phyloP scores from a whole-genome alignment of 2,888 invertebrate genomes.

The Dione juno region DNA sequence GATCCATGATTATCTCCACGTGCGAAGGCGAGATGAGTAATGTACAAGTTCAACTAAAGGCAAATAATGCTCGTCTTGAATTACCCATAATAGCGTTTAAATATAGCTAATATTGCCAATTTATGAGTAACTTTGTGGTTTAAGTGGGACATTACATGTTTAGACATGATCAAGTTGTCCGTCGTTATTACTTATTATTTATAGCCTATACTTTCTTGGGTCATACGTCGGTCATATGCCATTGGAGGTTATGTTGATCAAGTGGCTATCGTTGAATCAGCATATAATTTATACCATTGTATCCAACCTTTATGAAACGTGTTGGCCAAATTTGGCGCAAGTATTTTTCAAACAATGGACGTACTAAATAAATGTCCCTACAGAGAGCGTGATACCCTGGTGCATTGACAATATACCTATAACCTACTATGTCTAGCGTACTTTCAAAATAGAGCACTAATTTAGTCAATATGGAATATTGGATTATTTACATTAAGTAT shows the following conservation, averaged over 20 bases:
- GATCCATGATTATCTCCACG: constrained; percentile 35
- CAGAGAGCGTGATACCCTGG: constrained; percentile 41
- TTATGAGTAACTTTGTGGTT: constrained; percentile 16
- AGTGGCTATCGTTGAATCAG: constrained; percentile 52
- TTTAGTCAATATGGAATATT: background rate
- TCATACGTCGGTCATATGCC: constrained; percentile 18
- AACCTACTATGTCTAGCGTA: constrained; percentile 8
- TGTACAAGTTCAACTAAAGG: constrained; percentile 34
- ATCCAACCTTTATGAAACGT: constrained; percentile 48
- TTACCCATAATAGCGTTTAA: constrained; percentile 28
- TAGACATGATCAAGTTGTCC: background rate
- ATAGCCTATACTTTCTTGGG: constrained; percentile 26
- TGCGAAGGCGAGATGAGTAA: constrained; percentile 48
- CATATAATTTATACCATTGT: constrained; percentile 53
- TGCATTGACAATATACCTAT: constrained; percentile 25
- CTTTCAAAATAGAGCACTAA: constrained; percentile 4
- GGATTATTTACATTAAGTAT: background rate
- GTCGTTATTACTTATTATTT: background rate
- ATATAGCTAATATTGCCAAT: constrained; percentile 27
- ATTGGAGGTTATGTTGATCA: constrained; percentile 25
- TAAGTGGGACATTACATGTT: background rate
- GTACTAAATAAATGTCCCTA: constrained; percentile 37
- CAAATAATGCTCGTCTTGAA: constrained; percentile 31
- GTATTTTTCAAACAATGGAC: constrained; percentile 46
- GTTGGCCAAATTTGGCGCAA: constrained; percentile 46